A percentile compares a stretch with the other conserved stretches of the same genome.
phyloP scores from a whole-genome alignment of 2,888 invertebrate genomes.

The Diaperis boleti region DNA sequence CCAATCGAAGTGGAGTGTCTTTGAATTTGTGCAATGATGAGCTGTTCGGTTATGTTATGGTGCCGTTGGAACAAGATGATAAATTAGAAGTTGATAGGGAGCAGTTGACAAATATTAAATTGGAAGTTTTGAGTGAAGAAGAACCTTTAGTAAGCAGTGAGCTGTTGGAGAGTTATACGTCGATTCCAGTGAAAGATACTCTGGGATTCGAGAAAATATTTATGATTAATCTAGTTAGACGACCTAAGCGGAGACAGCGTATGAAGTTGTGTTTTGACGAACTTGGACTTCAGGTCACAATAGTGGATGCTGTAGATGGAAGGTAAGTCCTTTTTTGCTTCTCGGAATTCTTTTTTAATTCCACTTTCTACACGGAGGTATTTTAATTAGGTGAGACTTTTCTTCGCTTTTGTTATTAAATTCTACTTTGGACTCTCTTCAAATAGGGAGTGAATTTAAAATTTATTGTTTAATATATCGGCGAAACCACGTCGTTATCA shows the following conservation, averaged over 20 bases:
- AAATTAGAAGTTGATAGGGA: slow-evolving; percentile 74
- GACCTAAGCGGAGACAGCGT: slow-evolving; percentile 81
- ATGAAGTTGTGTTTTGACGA: slow-evolving; percentile 87
- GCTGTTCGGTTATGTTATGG: slow-evolving; percentile 84
- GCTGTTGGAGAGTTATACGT: slow-evolving; percentile 59
- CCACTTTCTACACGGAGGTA: no score
- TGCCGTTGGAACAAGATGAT: slow-evolving; percentile 82
- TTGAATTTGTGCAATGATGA: slow-evolving; percentile 85
- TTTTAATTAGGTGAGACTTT: no score
- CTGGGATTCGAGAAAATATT: slow-evolving; percentile 84
- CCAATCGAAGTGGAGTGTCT: slow-evolving; percentile 74
- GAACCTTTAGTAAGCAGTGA: slow-evolving; percentile 66
- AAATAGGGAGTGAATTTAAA: no score
- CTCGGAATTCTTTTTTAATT: no score
- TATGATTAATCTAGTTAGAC: slow-evolving; percentile 90
- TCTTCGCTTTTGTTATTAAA: no score
- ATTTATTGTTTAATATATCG: no score
- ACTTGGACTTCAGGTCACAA: slow-evolving; percentile 82
- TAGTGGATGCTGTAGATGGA: slow-evolving; percentile 91
- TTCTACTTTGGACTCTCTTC: no score
- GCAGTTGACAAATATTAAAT: slow-evolving; percentile 80
- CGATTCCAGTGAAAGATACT: slow-evolving; percentile 69
- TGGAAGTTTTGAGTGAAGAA: slow-evolving; percentile 70
- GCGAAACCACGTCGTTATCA: no score
- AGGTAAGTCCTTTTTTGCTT: no score